These are phyloP conservation scores for Stegana nigrithorax DNA, from an alignment of 2,888 invertebrate species.

Conservation along the genomic window DNA sequence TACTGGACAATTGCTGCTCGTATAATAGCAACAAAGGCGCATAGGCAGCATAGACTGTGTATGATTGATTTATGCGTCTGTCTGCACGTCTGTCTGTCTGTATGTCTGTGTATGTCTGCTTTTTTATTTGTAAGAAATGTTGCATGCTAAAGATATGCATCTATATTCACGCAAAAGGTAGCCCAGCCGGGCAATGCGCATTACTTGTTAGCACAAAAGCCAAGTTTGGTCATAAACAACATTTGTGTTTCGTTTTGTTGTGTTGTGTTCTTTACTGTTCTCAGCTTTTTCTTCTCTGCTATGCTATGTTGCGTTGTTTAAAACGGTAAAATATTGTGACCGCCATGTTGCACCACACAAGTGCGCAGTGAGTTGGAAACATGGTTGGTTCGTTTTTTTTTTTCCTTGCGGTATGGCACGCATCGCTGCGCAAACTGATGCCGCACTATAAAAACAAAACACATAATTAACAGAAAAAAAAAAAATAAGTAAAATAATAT, in stretches of 20 bases:
- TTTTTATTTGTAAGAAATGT: too few relatives aligned
- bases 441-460: slow-evolving; percentile 7
- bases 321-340: too few relatives aligned
- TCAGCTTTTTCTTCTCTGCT: neutral
- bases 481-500: too few relatives aligned
- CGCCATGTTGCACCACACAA: too few relatives aligned
- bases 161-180: slow-evolving; percentile 31
- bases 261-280: neutral
- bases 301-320: slow-evolving; percentile 13
- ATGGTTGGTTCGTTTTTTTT: neutral
- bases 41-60: neutral
- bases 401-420: slow-evolving; percentile 23
- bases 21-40: neutral
- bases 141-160: slow-evolving; percentile 1
- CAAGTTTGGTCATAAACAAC: slow-evolving; percentile 12
- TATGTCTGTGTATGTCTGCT: neutral
- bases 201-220: slow-evolving; percentile 30
- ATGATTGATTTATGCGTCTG: slow-evolving; percentile 15
- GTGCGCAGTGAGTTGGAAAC: too few relatives aligned
- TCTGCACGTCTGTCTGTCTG: neutral
- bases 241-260: neutral
- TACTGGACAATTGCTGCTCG: too few relatives aligned
- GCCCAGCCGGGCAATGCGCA: slow-evolving; percentile 41
- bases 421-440: slow-evolving; percentile 38
- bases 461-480: slow-evolving; percentile 42